A percentile compares a stretch with the other conserved stretches of the same genome.
Evolutionary conservation across 2,888 invertebrate species (phyloP).

Genomic region (Uropetala carovei): DNA sequence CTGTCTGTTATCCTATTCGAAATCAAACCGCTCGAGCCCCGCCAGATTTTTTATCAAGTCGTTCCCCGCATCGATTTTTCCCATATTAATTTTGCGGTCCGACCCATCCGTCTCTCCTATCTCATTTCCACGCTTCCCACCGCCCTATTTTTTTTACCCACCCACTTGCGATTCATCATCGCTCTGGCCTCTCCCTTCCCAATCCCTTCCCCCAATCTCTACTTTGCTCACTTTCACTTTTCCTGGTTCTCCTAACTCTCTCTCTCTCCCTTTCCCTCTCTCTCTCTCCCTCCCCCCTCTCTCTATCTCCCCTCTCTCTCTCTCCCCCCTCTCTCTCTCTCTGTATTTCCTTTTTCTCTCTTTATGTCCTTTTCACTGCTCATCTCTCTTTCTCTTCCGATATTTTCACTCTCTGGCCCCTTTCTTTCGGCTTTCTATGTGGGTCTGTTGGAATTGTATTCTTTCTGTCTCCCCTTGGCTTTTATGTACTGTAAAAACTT

Average conservation of each 20-base stretch:
- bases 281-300: too few relatives aligned
- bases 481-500: background rate
- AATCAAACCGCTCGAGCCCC: background rate
- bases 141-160: background rate
- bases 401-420: too few relatives aligned
- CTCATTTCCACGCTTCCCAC: background rate
- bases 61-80: background rate
- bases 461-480: too few relatives aligned
- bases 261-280: too few relatives aligned
- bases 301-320: too few relatives aligned
- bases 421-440: too few relatives aligned
- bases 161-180: background rate
- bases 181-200: background rate
- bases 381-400: too few relatives aligned
- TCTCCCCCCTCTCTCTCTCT: too few relatives aligned
- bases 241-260: background rate
- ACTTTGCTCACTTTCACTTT: background rate
- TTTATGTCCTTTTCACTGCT: too few relatives aligned
- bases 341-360: too few relatives aligned
- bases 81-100: constrained; percentile 8
- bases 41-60: background rate
- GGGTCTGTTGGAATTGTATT: too few relatives aligned
- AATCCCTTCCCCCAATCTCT: background rate
- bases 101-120: background rate
- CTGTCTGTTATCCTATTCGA: background rate